phyloP scores from a whole-genome alignment of 2,888 invertebrate species.

The Drosophila anomalata region DNA sequence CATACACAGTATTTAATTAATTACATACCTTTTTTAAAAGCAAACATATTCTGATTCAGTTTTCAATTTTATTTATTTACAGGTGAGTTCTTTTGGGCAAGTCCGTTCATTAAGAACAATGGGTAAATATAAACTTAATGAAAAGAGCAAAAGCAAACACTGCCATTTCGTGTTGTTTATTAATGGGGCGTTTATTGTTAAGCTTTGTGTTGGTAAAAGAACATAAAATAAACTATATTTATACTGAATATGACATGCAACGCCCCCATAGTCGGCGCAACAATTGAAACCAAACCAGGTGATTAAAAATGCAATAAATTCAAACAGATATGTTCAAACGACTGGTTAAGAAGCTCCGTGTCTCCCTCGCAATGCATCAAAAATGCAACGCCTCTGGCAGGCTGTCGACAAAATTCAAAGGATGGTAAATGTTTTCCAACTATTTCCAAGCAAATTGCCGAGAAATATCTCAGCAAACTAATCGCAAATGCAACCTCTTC shows the following conservation, averaged over 20 bases:
- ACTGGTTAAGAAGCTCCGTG: constrained; percentile 10
- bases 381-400: constrained; percentile 15
- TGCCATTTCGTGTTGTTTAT: constrained; percentile 43
- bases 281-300: constrained; percentile 19
- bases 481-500: constrained; percentile 23
- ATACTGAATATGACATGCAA: constrained; percentile 5
- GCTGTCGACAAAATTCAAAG: not conserved
- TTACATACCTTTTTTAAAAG: constrained; percentile 44
- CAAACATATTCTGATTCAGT: constrained; percentile 39
- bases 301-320: constrained; percentile 63
- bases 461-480: constrained; percentile 28
- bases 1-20: constrained; percentile 26
- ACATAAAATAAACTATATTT: constrained; percentile 12
- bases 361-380: constrained; percentile 31
- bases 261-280: constrained; percentile 25
- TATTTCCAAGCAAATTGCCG: constrained; percentile 9
- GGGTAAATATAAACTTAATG: constrained; percentile 26
- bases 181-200: constrained; percentile 40
- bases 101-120: constrained; percentile 37
- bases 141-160: constrained; percentile 38
- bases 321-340: constrained; percentile 34
- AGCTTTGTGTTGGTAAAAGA: constrained; percentile 17
- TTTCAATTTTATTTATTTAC: constrained; percentile 34
- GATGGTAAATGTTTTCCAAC: constrained; percentile 14
- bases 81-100: constrained; percentile 34